Evolutionary conservation across 1,140 invertebrate genomes (phyloP), one percentile per base, ranked within the genome.

Genomic region (Zaprionus africanus): DNA sequence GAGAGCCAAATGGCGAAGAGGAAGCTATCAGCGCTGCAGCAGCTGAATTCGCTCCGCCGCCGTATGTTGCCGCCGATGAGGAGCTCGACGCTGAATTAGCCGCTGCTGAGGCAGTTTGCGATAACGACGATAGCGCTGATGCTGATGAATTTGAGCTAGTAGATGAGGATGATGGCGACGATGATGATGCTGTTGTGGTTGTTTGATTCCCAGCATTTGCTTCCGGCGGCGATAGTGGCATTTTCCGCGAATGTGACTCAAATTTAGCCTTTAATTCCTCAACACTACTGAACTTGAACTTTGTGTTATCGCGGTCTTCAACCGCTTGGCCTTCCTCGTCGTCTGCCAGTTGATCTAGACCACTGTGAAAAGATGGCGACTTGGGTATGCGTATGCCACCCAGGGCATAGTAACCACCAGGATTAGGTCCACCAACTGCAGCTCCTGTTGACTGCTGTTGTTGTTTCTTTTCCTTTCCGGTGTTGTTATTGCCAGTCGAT

Each of bases 301-400:
- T 76, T n/a, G 34, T 53, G 56, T 53, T 78, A 64, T 76, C 69
- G 34, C 57, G 43, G 24, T 59, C 57, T 15, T 69, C 56, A 26
- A 24, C 46, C 49, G 22, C 24, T 4, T 69, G 43, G 31, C 68
- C 46, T 43, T 24, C 60, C 59, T 82, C 80, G 60, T 93, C 93
- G 78, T 93, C 94, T 49, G 96, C 96, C 79, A 96, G 95, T 78
- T 96, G 94, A 88, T 97, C 96, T 67, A 97, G 93, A 34, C 96
- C 96, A 92, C 96, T 96, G 90, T 97, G 96, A 92, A 97, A 97
- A 86, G 96, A 97, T 38, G 96, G 96, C 77, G 96, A 97, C 93
- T 97, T 97, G 59, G 96, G 96, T 86, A 97, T 95, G 58, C 96
- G 96, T 85, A 95, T 93, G 36, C 84, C 79, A 56, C 91, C 81